These are phyloP conservation scores for Chrosomus eos DNA, from an alignment of 2,797 vertebrate species.

Conservation along the genomic window DNA sequence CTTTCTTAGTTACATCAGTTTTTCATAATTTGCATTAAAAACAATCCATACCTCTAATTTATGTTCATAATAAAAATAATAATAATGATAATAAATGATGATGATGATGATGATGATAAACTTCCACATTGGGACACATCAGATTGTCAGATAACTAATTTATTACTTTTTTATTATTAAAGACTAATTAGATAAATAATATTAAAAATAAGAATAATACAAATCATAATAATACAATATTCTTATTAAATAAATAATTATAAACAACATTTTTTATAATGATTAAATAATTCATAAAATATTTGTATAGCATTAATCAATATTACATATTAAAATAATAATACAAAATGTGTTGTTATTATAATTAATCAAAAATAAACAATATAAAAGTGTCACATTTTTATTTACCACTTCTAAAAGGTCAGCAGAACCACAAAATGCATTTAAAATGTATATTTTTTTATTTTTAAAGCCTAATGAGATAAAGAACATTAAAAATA, in stretches of 20 bases:
- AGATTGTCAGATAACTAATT: background rate
- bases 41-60: background rate
- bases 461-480: no score
- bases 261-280: background rate
- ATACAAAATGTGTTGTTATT: background rate
- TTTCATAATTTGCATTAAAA: background rate
- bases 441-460: no score
- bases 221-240: background rate
- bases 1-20: background rate
- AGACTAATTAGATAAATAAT: background rate
- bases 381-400: no score
- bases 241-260: background rate
- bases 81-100: no score
- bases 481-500: no score
- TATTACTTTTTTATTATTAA: background rate
- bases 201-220: background rate
- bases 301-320: background rate
- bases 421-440: background rate
- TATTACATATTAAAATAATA: background rate
- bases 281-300: background rate
- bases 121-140: background rate
- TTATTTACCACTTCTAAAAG: no score
- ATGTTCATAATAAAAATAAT: background rate
- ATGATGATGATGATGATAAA: background rate
- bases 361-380: no score